Base-by-base conservation (phyloP, 2,797 vertebrate species). In the Propithecus perrieri region DNA sequence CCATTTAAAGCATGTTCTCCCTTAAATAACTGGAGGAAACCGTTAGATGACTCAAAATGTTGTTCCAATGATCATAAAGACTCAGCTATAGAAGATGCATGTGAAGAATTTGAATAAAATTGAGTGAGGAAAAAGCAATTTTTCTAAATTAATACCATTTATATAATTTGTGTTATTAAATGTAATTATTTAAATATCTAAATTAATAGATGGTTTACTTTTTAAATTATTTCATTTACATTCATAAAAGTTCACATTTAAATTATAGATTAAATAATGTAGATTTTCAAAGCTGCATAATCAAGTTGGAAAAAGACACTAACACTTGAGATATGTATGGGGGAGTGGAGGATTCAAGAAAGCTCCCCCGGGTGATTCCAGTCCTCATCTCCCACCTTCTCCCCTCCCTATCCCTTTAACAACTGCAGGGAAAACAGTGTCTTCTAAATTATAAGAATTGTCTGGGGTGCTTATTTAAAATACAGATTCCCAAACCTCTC, bases 81-180 rank as follows among this genome's bases (percentile, higher is more conserved):
- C 6, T 12, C 26, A 71, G 57, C 72, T 79, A 12, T 5, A 83
- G n/a, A 75, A 69, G 35, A 65, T 61, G 14, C 41, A 5, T 38
- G 38, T 61, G 78, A 96, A 89, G 69, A 80, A 90, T 59, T 30
- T 48, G 28, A 95, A 80, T 59, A 14, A 61, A 69, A 61, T 85
- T 43, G 53, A 85, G 28, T 53, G 26, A 75, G 63, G 43, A 85
- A 76, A 43, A 91, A 69, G 38, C 20, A 92, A 63, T 30, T 94
- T 79, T 93, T 84, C 20, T 63, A 89, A 91, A 48, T 86, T 71
- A 86, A 78, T 79, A 85, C 15, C 17, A 69, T 85, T 86, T 96
- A 41, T 55, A 30, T 75, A 80, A 85, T 55, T 85, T 95, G 59
- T 88, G 35, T 85, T 74, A 65, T 35, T 84, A 67, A 81, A 91